Evolutionary conservation across 2,888 invertebrate genomes (phyloP).

Genomic region (Cataglyphis rosenhaueri): DNA sequence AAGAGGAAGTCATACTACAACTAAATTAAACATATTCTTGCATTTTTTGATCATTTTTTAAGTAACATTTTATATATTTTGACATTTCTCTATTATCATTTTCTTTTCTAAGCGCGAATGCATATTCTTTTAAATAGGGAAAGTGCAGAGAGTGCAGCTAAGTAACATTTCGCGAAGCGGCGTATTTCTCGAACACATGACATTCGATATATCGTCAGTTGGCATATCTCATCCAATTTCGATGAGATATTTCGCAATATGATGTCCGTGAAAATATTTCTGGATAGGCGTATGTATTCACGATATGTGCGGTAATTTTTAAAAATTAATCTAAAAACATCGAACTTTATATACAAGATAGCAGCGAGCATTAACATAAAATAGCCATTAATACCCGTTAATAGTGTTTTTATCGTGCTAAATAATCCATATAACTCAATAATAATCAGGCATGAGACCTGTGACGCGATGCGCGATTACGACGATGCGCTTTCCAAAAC

Average conservation of each 20-base stretch:
- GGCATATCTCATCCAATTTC: background rate
- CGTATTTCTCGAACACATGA: background rate
- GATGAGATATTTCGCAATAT: background rate
- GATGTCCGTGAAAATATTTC: background rate
- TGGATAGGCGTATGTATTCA: background rate
- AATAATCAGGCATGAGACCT: background rate
- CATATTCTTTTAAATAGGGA: background rate
- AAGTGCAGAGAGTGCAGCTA: background rate
- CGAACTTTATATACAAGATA: background rate
- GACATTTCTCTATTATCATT: background rate
- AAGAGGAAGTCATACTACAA: background rate
- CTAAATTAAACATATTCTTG: background rate
- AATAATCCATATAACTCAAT: background rate
- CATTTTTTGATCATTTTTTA: background rate
- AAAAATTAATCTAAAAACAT: background rate
- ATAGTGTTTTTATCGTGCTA: background rate
- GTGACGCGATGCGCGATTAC: background rate
- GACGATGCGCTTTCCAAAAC: conserved; percentile 26
- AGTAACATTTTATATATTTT: background rate
- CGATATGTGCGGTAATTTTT: background rate
- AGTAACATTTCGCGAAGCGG: background rate
- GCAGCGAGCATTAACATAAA: background rate
- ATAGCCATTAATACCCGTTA: background rate
- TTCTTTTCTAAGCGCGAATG: background rate
- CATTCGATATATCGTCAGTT: background rate